A percentile compares a stretch with the other conserved stretches of the same genome.
Conservation (phyloP, 2,113 vertebrate genomes). For the Leptodactylus fuscus region DNA sequence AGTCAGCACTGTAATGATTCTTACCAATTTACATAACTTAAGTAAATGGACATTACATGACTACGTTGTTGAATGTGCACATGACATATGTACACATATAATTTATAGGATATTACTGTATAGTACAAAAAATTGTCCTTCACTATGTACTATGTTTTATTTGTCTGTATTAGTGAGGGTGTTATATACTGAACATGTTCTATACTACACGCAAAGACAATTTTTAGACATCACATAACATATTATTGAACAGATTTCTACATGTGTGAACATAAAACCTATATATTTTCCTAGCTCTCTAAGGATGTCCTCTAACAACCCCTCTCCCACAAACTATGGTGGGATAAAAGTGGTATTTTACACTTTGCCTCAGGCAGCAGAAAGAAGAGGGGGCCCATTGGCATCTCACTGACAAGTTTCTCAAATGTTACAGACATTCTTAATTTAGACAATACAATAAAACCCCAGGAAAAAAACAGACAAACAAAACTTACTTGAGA, state of each 20-base stretch:
- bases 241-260: background rate
- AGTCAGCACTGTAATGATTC: too few relatives aligned
- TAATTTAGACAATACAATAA: background rate
- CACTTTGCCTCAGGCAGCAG: background rate
- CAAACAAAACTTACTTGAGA: slow-evolving; percentile 79
- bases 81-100: too few relatives aligned
- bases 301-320: background rate
- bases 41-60: too few relatives aligned
- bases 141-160: too few relatives aligned
- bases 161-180: background rate
- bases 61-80: too few relatives aligned
- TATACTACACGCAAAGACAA: background rate
- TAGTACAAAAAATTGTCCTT: too few relatives aligned
- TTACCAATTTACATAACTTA: too few relatives aligned
- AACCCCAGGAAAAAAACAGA: slow-evolving; percentile 58
- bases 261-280: background rate
- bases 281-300: too few relatives aligned
- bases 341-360: background rate
- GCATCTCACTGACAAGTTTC: background rate
- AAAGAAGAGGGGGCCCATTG: background rate
- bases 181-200: background rate
- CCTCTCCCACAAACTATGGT: background rate
- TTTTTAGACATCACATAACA: background rate
- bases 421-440: background rate
- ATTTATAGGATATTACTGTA: too few relatives aligned